phyloP scores from a whole-genome alignment of 2,888 invertebrate species.

The Anagyrus pseudococci region DNA sequence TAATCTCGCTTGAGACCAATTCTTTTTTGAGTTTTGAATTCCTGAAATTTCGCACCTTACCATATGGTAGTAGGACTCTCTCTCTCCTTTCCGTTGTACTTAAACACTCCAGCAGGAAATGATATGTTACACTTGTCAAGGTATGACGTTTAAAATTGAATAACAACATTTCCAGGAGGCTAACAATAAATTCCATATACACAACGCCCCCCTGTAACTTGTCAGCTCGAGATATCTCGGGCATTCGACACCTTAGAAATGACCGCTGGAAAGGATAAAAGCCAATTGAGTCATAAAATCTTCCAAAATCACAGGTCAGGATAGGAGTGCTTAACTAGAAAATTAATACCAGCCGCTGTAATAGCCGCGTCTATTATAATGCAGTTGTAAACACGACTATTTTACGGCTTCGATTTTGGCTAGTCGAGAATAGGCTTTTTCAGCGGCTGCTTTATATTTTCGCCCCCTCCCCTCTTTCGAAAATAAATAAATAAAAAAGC shows the following conservation, averaged over 20 bases:
- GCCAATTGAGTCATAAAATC: background rate
- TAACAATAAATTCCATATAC: background rate
- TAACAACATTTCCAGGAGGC: background rate
- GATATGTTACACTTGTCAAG: background rate
- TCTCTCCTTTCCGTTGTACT: background rate
- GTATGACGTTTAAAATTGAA: background rate
- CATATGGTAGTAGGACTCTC: too few relatives aligned
- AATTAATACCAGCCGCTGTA: background rate
- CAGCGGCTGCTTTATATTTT: too few relatives aligned
- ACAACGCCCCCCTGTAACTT: background rate
- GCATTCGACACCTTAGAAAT: background rate
- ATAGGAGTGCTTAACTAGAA: background rate
- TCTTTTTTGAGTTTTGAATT: too few relatives aligned
- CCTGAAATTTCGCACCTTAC: too few relatives aligned
- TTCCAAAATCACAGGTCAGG: background rate
- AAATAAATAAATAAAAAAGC: too few relatives aligned
- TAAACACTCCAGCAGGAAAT: background rate
- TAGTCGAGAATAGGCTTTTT: too few relatives aligned
- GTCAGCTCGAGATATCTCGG: background rate
- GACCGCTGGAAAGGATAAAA: background rate
- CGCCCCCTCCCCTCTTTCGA: too few relatives aligned
- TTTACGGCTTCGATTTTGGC: background rate
- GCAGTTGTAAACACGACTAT: background rate
- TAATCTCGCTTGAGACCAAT: too few relatives aligned
- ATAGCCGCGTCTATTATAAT: too few relatives aligned